Evolutionary conservation across 1,140 invertebrate species (phyloP).

Genomic region (Brachionus sp.): DNA sequence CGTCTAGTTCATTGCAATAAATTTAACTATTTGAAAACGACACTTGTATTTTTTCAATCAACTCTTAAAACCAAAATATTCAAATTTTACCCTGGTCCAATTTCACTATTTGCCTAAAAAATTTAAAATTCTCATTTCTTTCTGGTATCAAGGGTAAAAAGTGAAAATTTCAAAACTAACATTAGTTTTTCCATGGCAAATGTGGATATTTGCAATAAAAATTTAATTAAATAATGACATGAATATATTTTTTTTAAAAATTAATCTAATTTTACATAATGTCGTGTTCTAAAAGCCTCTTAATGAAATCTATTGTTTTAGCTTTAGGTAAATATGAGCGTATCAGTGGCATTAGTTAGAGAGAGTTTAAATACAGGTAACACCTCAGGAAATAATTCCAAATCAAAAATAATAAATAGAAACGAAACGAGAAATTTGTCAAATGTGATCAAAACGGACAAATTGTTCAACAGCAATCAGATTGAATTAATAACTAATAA

Average conservation of each 20-base stretch:
- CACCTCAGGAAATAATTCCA: not conserved
- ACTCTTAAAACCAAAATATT: too few relatives aligned
- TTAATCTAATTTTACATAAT: constrained; percentile 8
- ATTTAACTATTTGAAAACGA: too few relatives aligned
- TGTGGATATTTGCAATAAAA: not conserved
- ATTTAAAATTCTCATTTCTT: too few relatives aligned
- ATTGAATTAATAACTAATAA: not conserved
- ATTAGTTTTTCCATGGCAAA: too few relatives aligned
- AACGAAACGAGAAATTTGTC: not conserved
- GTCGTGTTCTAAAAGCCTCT: not conserved
- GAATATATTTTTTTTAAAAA: not conserved
- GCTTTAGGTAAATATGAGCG: constrained; percentile 14
- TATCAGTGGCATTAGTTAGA: constrained; percentile 17
- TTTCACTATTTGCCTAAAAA: too few relatives aligned
- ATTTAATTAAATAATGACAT: not conserved
- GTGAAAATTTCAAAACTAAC: too few relatives aligned
- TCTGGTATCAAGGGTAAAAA: too few relatives aligned
- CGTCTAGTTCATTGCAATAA: not conserved
- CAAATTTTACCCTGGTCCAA: too few relatives aligned
- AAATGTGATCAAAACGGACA: constrained; percentile 13
- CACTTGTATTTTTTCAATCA: too few relatives aligned
- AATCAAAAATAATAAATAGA: not conserved
- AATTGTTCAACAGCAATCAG: not conserved
- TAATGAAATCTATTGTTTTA: constrained; percentile 1
- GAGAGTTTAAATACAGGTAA: constrained; percentile 23